Percentiles rank a stretch among this genome's conserved stretches.
These are phyloP conservation scores for Papilio glaucus DNA, from an alignment of 1,140 invertebrate genomes.

Conservation along the genomic window DNA sequence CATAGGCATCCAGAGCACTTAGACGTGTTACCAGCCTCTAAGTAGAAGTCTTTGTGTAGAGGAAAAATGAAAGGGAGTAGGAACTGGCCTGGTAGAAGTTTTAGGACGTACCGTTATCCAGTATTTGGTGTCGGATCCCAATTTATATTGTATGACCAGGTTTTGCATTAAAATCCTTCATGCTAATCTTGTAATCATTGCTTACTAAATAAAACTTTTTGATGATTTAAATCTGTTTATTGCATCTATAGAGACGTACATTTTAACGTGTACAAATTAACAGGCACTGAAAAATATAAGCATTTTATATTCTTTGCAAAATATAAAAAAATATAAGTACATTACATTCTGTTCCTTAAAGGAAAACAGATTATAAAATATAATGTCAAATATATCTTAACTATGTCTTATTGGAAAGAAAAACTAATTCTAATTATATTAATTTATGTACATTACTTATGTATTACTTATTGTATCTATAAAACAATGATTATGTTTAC, in stretches of 20 bases:
- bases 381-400: conserved; percentile 1
- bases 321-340: conserved; percentile 28
- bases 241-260: conserved; percentile 8
- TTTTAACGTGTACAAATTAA: conserved; percentile 26
- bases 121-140: too few species aligned
- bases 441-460: conserved; percentile 21
- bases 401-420: too few species aligned
- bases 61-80: too few species aligned
- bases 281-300: neutral
- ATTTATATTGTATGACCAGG: too few species aligned
- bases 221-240: neutral
- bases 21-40: too few species aligned
- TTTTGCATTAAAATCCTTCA: too few species aligned
- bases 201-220: neutral
- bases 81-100: too few species aligned
- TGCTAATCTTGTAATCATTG: neutral
- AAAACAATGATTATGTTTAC: neutral
- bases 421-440: conserved; percentile 4
- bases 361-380: conserved; percentile 26
- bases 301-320: conserved; percentile 27
- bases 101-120: too few species aligned
- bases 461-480: neutral
- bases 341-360: conserved; percentile 22
- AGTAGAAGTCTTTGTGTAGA: too few species aligned
- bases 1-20: too few species aligned